Conservation (phyloP, 2,888 invertebrate genomes). For the Mythimna pallens region DNA sequence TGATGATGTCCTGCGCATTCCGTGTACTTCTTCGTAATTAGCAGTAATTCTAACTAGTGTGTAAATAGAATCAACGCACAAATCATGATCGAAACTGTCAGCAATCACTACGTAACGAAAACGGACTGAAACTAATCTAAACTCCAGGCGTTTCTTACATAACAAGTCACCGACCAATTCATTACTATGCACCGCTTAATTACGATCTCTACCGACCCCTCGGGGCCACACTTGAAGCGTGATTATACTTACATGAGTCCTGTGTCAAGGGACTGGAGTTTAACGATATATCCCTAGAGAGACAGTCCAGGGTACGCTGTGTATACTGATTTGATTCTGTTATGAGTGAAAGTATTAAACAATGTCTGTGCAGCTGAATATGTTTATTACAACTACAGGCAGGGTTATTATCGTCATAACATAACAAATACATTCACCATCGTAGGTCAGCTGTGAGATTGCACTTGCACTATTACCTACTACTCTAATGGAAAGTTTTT, state of each 20-base stretch:
- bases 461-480: no score
- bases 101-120: neutral
- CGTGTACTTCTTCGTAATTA: no score
- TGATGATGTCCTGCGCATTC: no score
- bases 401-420: no score
- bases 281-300: slow-evolving; percentile 9
- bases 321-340: slow-evolving; percentile 4
- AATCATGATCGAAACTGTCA: neutral
- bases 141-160: neutral
- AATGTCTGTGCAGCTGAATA: slow-evolving; percentile 6
- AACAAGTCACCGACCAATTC: slow-evolving; percentile 1
- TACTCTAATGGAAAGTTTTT: no score
- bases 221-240: slow-evolving; percentile 6
- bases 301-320: neutral
- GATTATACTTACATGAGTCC: slow-evolving; percentile 37
- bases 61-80: neutral
- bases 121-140: slow-evolving; percentile 22
- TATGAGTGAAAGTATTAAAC: slow-evolving; percentile 16
- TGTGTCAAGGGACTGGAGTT: slow-evolving; percentile 8
- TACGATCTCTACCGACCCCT: slow-evolving; percentile 40
- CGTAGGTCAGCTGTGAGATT: neutral
- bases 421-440: neutral
- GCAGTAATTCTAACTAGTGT: neutral
- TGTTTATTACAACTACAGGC: neutral
- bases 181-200: slow-evolving; percentile 53